Evolutionary conservation across 2,113 vertebrate species (phyloP).

Genomic region (Dissostichus mawsoni): DNA sequence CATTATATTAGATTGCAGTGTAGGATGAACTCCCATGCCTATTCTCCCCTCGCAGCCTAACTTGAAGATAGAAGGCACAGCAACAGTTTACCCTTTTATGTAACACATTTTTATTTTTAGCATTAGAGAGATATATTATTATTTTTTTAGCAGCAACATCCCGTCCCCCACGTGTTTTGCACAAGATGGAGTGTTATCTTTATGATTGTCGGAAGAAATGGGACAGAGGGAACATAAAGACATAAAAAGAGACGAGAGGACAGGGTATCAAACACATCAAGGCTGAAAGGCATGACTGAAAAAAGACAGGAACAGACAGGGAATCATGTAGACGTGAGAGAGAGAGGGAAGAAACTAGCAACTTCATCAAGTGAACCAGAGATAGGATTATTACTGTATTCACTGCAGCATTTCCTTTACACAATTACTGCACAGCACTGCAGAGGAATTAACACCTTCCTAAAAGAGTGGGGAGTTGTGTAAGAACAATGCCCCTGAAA

Average conservation of each 20-base stretch:
- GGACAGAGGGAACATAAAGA: slow-evolving; percentile 1
- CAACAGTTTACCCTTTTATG: slow-evolving; percentile 51
- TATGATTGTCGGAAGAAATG: slow-evolving; percentile 17
- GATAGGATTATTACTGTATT: slow-evolving; percentile 22
- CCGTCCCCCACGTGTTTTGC: slow-evolving; percentile 58
- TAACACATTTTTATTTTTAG: slow-evolving; percentile 70
- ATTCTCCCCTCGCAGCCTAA: slow-evolving; percentile 17
- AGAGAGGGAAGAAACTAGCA: slow-evolving; percentile 5
- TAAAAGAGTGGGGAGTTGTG: not conserved
- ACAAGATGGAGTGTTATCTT: slow-evolving; percentile 50
- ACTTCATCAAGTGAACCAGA: slow-evolving; percentile 20
- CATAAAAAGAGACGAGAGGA: not conserved
- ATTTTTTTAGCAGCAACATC: slow-evolving; percentile 53
- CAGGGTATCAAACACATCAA: not conserved
- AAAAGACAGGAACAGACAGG: slow-evolving; percentile 1
- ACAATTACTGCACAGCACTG: slow-evolving; percentile 13
- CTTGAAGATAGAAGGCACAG: slow-evolving; percentile 23
- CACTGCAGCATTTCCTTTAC: slow-evolving; percentile 13
- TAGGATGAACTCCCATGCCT: slow-evolving; percentile 2
- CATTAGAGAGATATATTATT: slow-evolving; percentile 35
- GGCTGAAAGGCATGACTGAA: slow-evolving; percentile 12
- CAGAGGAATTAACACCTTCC: slow-evolving; percentile 3
- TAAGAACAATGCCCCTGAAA: slow-evolving; percentile 12
- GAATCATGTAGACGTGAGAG: slow-evolving; percentile 4
- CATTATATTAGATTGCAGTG: not conserved